phyloP scores from a whole-genome alignment of 2,888 invertebrate species.

The Archips xylosteana region DNA sequence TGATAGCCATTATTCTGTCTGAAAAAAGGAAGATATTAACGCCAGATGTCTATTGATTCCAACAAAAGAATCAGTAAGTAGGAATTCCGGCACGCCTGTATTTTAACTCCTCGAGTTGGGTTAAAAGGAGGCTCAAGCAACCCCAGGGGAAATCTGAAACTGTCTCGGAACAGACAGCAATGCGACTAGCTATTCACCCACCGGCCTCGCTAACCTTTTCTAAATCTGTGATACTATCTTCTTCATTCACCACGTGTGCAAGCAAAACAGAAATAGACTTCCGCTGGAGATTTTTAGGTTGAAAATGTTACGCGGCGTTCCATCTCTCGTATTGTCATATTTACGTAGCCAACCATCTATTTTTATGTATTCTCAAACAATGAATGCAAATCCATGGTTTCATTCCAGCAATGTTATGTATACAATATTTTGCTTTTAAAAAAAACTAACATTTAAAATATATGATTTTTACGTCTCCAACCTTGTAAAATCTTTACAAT shows the following conservation, averaged over 20 bases:
- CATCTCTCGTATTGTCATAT: slow-evolving; percentile 15
- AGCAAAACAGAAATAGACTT: slow-evolving; percentile 13
- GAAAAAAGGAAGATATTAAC: neutral
- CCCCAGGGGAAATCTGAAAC: slow-evolving; percentile 38
- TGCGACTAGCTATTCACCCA: slow-evolving; percentile 29
- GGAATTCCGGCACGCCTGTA: slow-evolving; percentile 20
- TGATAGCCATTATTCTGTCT: neutral
- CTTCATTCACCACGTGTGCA: slow-evolving; percentile 9
- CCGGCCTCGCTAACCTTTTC: slow-evolving; percentile 9
- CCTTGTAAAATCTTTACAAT: slow-evolving; percentile 12
- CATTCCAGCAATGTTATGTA: neutral
- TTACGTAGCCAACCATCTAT: slow-evolving; percentile 21
- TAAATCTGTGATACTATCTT: slow-evolving; percentile 17
- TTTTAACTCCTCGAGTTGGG: slow-evolving; percentile 27
- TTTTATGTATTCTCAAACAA: slow-evolving; percentile 12
- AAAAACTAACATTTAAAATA: neutral
- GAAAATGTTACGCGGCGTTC: neutral
- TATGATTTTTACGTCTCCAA: neutral
- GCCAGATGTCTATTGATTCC: slow-evolving; percentile 19
- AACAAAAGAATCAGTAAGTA: slow-evolving; percentile 30
- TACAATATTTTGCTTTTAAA: neutral
- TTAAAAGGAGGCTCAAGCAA: slow-evolving; percentile 35
- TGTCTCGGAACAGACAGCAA: slow-evolving; percentile 35
- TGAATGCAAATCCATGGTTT: slow-evolving; percentile 16
- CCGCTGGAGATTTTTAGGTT: neutral